A percentile compares a stretch with the other conserved stretches of the same genome.
Evolutionary conservation across 2,888 invertebrate genomes (phyloP).

Genomic region (Hypselothyrea guttata): DNA sequence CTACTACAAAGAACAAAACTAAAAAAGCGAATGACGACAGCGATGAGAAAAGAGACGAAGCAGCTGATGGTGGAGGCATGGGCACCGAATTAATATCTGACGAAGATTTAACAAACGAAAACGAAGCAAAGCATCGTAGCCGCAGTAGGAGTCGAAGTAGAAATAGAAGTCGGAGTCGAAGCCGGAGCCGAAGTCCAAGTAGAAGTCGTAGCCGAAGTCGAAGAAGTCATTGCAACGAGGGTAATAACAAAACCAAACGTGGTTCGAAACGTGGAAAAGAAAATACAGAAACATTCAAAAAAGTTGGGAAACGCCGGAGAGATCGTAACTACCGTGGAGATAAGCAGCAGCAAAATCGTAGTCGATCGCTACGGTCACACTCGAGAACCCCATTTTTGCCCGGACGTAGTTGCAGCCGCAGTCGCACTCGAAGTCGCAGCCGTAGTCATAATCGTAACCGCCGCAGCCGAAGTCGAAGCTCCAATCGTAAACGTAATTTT

Average conservation of each 20-base stretch:
- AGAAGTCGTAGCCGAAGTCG: constrained; percentile 37
- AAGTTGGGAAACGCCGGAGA: constrained; percentile 89
- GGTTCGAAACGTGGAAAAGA: constrained; percentile 58
- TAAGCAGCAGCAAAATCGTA: constrained; percentile 76
- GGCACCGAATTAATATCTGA: constrained; percentile 90
- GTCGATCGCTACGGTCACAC: constrained; percentile 35
- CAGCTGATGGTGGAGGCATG: constrained; percentile 75
- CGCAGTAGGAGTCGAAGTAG: constrained; percentile 42
- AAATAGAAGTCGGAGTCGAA: too few relatives aligned
- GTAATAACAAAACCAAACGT: constrained; percentile 47
- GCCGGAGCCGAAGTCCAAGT: too few relatives aligned
- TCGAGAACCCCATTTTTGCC: constrained; percentile 44
- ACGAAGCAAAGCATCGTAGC: constrained; percentile 47
- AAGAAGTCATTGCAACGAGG: constrained; percentile 15
- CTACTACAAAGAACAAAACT: constrained; percentile 7
- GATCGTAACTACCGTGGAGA: constrained; percentile 91
- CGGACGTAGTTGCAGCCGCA: constrained; percentile 23
- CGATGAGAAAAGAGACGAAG: neutral
- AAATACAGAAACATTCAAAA: constrained; percentile 88
- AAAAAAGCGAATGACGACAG: constrained; percentile 12
- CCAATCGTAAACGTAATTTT: constrained; percentile 19
- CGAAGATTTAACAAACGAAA: constrained; percentile 82
- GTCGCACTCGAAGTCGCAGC: constrained; percentile 31
- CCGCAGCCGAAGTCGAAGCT: constrained; percentile 38
- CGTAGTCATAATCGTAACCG: constrained; percentile 32